Evolutionary conservation across 2,113 vertebrate genomes (phyloP).

Genomic region (Triplophysa dalaica): DNA sequence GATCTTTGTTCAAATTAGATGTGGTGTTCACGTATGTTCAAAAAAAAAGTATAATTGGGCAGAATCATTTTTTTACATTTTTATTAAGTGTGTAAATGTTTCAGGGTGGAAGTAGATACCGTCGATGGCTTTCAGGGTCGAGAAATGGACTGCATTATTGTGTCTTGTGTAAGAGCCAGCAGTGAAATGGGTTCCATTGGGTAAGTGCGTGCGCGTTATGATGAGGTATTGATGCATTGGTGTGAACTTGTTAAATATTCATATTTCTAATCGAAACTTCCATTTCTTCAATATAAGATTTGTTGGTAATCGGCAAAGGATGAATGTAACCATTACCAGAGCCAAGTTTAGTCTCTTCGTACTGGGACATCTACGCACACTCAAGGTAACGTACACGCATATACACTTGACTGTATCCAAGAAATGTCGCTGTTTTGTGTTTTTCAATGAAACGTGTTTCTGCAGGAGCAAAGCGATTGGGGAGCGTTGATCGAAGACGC

Average conservation of each 20-base stretch:
- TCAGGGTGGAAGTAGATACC: conserved; percentile 82
- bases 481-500: conserved; percentile 81
- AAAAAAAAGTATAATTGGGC: too few species aligned
- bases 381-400: conserved; percentile 69
- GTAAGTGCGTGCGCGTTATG: conserved; percentile 57
- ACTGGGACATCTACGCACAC: conserved; percentile 79
- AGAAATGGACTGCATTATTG: conserved; percentile 86
- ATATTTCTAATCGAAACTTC: background rate
- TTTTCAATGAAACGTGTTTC: background rate
- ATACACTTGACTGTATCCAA: background rate
- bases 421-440: background rate
- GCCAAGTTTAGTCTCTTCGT: conserved; percentile 85
- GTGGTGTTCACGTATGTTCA: too few species aligned
- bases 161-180: conserved; percentile 83
- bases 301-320: conserved; percentile 79
- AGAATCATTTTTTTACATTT: too few species aligned
- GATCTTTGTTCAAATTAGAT: too few species aligned
- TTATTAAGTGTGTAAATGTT: background rate
- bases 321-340: conserved; percentile 86
- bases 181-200: conserved; percentile 76
- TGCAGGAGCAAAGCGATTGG: conserved; percentile 82
- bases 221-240: background rate
- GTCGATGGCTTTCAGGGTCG: conserved; percentile 87
- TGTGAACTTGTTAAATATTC: background rate
- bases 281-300: conserved; percentile 69